Percentiles rank a stretch among this genome's conserved stretches.
These are phyloP conservation scores for Alcis repandata DNA, from an alignment of 2,888 invertebrate genomes.

Conservation along the genomic window DNA sequence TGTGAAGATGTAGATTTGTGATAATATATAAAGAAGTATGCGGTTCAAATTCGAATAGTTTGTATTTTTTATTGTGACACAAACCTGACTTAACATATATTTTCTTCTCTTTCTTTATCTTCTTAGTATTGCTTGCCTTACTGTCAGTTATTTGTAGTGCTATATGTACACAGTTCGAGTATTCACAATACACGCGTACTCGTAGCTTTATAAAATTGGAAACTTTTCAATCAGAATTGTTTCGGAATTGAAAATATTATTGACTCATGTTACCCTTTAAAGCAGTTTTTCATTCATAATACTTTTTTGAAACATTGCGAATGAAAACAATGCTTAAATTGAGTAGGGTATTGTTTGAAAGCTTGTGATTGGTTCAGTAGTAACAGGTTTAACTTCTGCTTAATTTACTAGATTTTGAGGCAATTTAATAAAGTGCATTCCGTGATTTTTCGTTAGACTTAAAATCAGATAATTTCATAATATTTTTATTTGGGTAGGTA, in stretches of 20 bases:
- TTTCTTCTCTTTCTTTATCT: neutral
- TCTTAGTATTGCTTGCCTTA: neutral
- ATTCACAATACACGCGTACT: slow-evolving; percentile 24
- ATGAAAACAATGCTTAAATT: slow-evolving; percentile 5
- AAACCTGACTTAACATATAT: too few relatives aligned
- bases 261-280: neutral
- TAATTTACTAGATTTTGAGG: too few relatives aligned
- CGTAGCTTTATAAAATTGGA: slow-evolving; percentile 29
- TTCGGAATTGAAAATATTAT: slow-evolving; percentile 26
- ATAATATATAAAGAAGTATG: too few relatives aligned
- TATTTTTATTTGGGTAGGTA: too few relatives aligned
- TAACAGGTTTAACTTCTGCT: too few relatives aligned
- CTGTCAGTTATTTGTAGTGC: slow-evolving; percentile 7
- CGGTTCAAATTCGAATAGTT: too few relatives aligned
- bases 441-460: too few relatives aligned
- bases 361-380: too few relatives aligned
- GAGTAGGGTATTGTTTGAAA: neutral
- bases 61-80: neutral
- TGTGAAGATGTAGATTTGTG: too few relatives aligned
- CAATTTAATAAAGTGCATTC: too few relatives aligned
- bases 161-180: slow-evolving; percentile 8
- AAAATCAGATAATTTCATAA: too few relatives aligned
- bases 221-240: slow-evolving; percentile 33
- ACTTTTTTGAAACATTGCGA: neutral
- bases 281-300: slow-evolving; percentile 17